A percentile compares a stretch with the other conserved stretches of the same genome.
Evolutionary conservation across 2,888 invertebrate genomes (phyloP).

Genomic region (Dorcus parallelipipedus): DNA sequence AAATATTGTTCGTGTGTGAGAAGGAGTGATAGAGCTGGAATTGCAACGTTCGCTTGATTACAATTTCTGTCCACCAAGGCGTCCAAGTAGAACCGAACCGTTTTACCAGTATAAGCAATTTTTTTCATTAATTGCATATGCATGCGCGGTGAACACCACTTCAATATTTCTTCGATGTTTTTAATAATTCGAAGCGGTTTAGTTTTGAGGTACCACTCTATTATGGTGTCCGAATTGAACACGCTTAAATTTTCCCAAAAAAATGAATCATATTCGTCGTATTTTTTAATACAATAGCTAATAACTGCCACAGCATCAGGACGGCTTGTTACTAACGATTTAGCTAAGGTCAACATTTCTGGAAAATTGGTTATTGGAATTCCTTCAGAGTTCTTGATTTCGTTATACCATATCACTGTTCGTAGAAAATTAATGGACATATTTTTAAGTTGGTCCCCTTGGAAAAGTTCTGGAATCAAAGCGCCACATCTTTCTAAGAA

Average conservation of each 20-base stretch:
- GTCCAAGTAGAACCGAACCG: not conserved
- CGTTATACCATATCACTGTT: not conserved
- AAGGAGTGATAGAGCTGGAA: not conserved
- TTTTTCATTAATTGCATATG: too few relatives aligned
- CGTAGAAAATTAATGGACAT: not conserved
- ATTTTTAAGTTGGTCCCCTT: not conserved
- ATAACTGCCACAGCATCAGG: not conserved
- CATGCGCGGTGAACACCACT: too few relatives aligned
- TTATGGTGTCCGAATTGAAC: not conserved
- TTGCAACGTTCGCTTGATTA: not conserved
- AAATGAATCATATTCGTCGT: not conserved
- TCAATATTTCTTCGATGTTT: too few relatives aligned
- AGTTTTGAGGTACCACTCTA: too few relatives aligned
- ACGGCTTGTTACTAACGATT: not conserved
- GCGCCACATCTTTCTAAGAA: slow-evolving; percentile 1
- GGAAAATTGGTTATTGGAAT: not conserved
- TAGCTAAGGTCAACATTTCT: not conserved
- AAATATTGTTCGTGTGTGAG: not conserved
- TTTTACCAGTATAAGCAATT: too few relatives aligned
- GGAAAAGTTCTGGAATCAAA: not conserved
- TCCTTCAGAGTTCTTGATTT: not conserved
- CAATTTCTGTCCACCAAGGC: not conserved
- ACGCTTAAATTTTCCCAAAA: not conserved
- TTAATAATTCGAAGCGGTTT: too few relatives aligned
- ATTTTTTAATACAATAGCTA: not conserved